Evolutionary conservation across 2,797 vertebrate species (phyloP), one percentile per base, ranked within the genome.

Genomic region (Euphonia xanthogaster): DNA sequence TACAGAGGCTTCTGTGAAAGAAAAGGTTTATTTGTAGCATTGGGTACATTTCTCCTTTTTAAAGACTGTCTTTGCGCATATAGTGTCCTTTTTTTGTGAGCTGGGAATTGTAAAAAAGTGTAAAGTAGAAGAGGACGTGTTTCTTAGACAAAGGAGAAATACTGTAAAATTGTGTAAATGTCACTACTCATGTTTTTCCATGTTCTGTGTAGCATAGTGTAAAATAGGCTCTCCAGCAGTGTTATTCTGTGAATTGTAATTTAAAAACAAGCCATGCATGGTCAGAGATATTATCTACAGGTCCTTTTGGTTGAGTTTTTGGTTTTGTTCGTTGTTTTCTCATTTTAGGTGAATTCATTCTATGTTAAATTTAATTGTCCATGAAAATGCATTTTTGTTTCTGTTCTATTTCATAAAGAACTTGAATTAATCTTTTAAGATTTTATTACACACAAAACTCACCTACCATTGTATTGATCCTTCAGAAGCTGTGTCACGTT

Each of bases 211-310:
- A 98, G 98, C 97, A 98, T 98, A 98, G 97, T 98, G 98, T 98
- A 98, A 98, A 97, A 99, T 98, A 99, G 98, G 96, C 97, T 97
- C 97, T 98, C 98, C 80, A 97, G 96, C 98, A 99, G 98, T 98
- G 98, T 99, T 98, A 98, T 98, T 98, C 98, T 98, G 98, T 98
- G 97, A 98, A 98, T 91, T 98, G 97, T 99, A 98, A 99, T 98
- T 98, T 98, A 98, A 98, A 95, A 98, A 91, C 93, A 98, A 98
- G 97, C 97, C 98, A 97, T 98, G 97, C 96, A 97, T 98, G 97
- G 98, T 98, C 98, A 97, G 96, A 97, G 95, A 85, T 83, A 88
- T 83, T 81, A 92, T 79, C 86, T 93, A 86, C 93, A 92, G 77
- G 79, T 90, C 86, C 90, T 92, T 94, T 74, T 55, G 54, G 67